These are phyloP conservation scores for Acronicta leporina DNA, from an alignment of 2,888 invertebrate species.

Conservation along the genomic window DNA sequence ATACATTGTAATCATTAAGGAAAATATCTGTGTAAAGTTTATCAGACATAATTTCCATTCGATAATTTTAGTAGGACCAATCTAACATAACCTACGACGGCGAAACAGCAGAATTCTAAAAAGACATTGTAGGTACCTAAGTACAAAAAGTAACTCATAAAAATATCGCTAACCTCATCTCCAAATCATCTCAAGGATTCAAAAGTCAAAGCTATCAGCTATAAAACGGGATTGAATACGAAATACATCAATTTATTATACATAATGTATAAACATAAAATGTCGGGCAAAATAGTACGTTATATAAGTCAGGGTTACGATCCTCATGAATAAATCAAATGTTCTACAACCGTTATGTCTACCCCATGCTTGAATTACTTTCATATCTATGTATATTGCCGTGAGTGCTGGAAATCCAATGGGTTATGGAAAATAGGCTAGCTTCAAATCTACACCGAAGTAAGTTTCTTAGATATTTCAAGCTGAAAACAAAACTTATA, in stretches of 20 bases:
- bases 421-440: slow-evolving; percentile 10
- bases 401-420: slow-evolving; percentile 15
- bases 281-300: slow-evolving; percentile 27
- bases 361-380: slow-evolving; percentile 36
- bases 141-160: neutral
- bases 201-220: slow-evolving; percentile 22
- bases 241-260: slow-evolving; percentile 49
- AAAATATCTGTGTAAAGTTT: too few species aligned
- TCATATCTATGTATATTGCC: slow-evolving; percentile 20
- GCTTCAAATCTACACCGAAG: neutral
- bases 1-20: slow-evolving; percentile 13
- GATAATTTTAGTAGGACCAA: too few species aligned
- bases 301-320: slow-evolving; percentile 26
- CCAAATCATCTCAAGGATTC: slow-evolving; percentile 10
- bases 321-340: slow-evolving; percentile 50
- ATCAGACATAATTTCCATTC: too few species aligned
- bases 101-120: neutral
- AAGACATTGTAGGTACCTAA: neutral
- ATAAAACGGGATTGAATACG: slow-evolving; percentile 39
- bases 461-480: neutral
- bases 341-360: slow-evolving; percentile 41
- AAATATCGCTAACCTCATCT: neutral
- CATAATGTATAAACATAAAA: slow-evolving; percentile 47
- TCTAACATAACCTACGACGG: neutral
- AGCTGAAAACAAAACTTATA: too few species aligned